Conservation (phyloP, 2,797 vertebrate genomes). For the Lacerta viridis region DNA sequence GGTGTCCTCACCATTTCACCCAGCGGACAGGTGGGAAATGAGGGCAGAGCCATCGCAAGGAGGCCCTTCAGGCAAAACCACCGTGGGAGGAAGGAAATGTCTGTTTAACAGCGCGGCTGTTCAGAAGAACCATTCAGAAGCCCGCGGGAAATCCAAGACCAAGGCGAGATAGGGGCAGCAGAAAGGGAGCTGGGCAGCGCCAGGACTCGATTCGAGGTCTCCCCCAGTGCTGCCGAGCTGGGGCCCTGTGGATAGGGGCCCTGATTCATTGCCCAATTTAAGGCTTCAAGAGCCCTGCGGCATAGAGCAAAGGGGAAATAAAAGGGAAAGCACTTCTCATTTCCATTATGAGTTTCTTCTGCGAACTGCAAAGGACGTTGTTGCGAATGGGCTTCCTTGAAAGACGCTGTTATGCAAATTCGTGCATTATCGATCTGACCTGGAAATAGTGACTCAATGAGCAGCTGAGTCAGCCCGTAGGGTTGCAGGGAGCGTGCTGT, state of each 20-base stretch:
- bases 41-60: neutral
- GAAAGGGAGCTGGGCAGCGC: fast-evolving
- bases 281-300: too few species aligned
- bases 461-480: neutral
- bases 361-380: neutral
- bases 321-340: neutral
- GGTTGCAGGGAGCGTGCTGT: neutral
- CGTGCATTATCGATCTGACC: too few species aligned
- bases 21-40: conserved; percentile 31
- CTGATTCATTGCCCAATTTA: neutral
- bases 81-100: conserved; percentile 66
- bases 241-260: too few species aligned
- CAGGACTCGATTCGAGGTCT: neutral
- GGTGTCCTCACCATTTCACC: neutral
- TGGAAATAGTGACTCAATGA: neutral
- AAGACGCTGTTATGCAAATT: neutral
- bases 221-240: too few species aligned
- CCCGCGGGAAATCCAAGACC: neutral
- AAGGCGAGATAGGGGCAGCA: neutral
- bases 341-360: neutral
- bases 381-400: neutral
- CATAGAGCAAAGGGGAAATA: neutral
- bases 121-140: neutral
- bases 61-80: conserved; percentile 50
- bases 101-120: conserved; percentile 54